Evolutionary conservation across 2,113 vertebrate genomes (phyloP), one percentile per base, ranked within the genome.

Genomic region (Cyprinodon brontotheroides): DNA sequence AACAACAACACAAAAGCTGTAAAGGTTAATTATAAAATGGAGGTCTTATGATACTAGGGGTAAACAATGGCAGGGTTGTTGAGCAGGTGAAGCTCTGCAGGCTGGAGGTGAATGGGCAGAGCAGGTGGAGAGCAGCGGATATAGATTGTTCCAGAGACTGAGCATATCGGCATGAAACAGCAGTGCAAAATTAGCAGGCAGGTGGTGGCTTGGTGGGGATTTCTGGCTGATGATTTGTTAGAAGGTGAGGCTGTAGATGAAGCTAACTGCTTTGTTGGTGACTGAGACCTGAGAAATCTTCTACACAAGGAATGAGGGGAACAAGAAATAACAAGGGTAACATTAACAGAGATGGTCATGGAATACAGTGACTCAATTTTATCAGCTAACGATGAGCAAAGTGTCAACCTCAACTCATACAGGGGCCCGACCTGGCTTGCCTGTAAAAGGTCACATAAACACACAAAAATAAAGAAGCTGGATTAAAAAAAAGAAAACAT

Each of bases 81-180:
- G 41, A 72, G 43, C 60, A 63, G 70, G 61, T 53, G 61, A 73
- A 57, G 70, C 45, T 40, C 45, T 40, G 45, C 70, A 53, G 70
- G 47, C 50, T 40, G 61, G 29, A 39, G 70, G 61, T 45, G 50
- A 15, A 20, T 6, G 57, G 29, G 22, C 29, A 40, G 71, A 74
- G n/a, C 71, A 74, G 71, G 62, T 74, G 71, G 47, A 57, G 45
- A 64, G n/a, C 71, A 53, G 71, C 29, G 13, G 47, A 63, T n/a
- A 17, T 7, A 40, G 43, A n/a, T 17, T 20, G n/a, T 40, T 45
- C 37, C 43, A 15, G 47, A 65, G 37, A 7, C 61, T 11, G 13
- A 57, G 62, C 38, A 57, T 48, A 74, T 74, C 41, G 62, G 47
- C 11, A 43, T 65, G 12, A 15, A 57, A 65, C 62, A 57, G 60